Percentiles rank a stretch among this genome's conserved stretches.
These are phyloP conservation scores for Equus przewalskii DNA, from an alignment of 2,113 vertebrate species.

Conservation along the genomic window DNA sequence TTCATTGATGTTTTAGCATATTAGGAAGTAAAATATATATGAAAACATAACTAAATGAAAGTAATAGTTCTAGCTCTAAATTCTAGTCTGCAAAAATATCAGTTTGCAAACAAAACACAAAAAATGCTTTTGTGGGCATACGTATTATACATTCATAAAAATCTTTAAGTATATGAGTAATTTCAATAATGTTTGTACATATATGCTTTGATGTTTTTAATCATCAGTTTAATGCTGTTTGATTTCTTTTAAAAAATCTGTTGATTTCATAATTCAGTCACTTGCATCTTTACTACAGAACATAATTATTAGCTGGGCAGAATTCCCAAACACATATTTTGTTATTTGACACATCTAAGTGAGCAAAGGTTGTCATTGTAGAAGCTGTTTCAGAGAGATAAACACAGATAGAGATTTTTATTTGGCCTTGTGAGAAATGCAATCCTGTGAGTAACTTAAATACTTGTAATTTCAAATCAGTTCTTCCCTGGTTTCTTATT, in stretches of 20 bases:
- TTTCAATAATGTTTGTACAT: conserved; percentile 18
- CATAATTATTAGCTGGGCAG: conserved; percentile 49
- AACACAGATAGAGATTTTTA: conserved; percentile 68
- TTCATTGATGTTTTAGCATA: background rate
- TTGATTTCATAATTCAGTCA: conserved; percentile 19
- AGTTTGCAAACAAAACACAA: conserved; percentile 44
- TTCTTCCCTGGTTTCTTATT: conserved; percentile 86
- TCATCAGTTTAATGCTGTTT: conserved; percentile 24
- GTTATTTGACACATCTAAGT: conserved; percentile 35
- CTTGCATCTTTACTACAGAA: conserved; percentile 54
- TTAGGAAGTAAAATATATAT: background rate
- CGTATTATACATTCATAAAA: background rate
- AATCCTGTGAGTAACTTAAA: conserved; percentile 81
- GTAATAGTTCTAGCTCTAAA: background rate
- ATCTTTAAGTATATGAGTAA: background rate
- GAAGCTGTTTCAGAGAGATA: background rate
- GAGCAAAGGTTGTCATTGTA: conserved; percentile 49
- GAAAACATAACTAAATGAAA: background rate
- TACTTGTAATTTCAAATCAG: conserved; percentile 89
- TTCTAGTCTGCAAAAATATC: background rate
- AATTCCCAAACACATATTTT: conserved; percentile 40
- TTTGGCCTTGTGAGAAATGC: conserved; percentile 62
- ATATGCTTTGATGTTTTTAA: conserved; percentile 28
- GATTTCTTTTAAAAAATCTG: conserved; percentile 32
- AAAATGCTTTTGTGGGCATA: background rate